phyloP scores from a whole-genome alignment of 1,140 invertebrate species.

The Zaprionus nigranus region DNA sequence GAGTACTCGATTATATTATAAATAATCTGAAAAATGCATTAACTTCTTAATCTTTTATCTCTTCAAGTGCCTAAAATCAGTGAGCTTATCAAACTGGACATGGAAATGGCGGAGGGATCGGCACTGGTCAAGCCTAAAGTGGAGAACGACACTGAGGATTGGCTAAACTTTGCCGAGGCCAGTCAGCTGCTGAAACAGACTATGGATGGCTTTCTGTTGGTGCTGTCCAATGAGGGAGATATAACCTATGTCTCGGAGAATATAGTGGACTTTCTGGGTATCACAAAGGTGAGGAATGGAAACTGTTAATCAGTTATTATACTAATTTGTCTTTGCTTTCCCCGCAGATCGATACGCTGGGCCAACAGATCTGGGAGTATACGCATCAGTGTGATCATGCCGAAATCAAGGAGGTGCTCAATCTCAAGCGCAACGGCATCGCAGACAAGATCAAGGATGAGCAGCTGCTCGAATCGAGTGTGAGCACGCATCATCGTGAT shows the following conservation, averaged over 20 bases:
- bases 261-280: conserved; percentile 94
- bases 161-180: conserved; percentile 61
- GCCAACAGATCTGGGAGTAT: conserved; percentile 96
- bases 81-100: conserved; percentile 41
- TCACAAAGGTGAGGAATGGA: conserved; percentile 90
- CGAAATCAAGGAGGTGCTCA: conserved; percentile 93
- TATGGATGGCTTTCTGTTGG: conserved; percentile 94
- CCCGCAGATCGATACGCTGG: conserved; percentile 95
- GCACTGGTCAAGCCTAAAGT: conserved; percentile 63
- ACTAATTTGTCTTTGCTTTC: neutral
- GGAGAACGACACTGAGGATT: conserved; percentile 60
- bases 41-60: conserved; percentile 42
- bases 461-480: conserved; percentile 73
- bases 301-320: neutral
- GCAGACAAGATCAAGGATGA: conserved; percentile 85
- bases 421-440: conserved; percentile 64
- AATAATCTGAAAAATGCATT: neutral
- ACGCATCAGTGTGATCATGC: conserved; percentile 97
- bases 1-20: conserved; percentile 84
- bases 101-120: conserved; percentile 24
- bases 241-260: conserved; percentile 96
- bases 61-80: conserved; percentile 59
- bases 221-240: conserved; percentile 94
- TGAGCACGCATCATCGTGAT: conserved; percentile 85
- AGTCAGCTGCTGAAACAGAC: conserved; percentile 86